Conservation (phyloP, 2,888 invertebrate genomes). For the Sarcophaga variegata region DNA sequence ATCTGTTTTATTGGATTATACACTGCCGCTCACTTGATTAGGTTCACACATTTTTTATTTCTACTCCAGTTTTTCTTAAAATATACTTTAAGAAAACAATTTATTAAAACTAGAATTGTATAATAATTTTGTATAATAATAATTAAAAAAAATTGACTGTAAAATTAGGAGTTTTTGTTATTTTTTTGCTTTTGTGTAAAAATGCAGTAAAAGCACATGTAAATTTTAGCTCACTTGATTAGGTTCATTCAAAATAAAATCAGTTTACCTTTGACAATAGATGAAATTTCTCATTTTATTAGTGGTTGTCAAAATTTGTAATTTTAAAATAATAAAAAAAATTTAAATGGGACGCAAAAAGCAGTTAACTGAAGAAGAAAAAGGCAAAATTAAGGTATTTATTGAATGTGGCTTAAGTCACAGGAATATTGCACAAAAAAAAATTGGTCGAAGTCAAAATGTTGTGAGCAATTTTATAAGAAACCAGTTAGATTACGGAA, state of each 20-base stretch:
- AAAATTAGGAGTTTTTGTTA: not conserved
- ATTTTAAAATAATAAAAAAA: no score
- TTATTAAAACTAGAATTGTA: not conserved
- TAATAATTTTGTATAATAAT: not conserved
- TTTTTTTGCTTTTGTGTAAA: not conserved
- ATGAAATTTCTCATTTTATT: no score
- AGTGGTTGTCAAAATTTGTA: no score
- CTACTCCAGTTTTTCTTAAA: not conserved
- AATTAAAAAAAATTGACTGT: not conserved
- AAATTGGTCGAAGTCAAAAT: slow-evolving; percentile 37
- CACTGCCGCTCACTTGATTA: slow-evolving; percentile 4
- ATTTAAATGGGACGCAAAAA: not conserved
- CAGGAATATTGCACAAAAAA: slow-evolving; percentile 29
- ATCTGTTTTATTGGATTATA: not conserved
- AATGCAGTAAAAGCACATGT: not conserved
- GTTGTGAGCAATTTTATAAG: slow-evolving; percentile 6
- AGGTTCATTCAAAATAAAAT: no score
- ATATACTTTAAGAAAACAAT: not conserved
- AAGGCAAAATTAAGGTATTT: slow-evolving; percentile 15
- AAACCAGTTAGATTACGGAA: slow-evolving; percentile 13
- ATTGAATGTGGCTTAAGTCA: slow-evolving; percentile 28
- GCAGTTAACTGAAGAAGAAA: not conserved
- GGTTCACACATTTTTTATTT: not conserved
- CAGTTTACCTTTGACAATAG: no score
- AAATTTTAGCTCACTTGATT: not conserved